Evolutionary conservation across 2,113 vertebrate genomes (phyloP), one percentile per base, ranked within the genome.

Genomic region (Corythaeola cristata): DNA sequence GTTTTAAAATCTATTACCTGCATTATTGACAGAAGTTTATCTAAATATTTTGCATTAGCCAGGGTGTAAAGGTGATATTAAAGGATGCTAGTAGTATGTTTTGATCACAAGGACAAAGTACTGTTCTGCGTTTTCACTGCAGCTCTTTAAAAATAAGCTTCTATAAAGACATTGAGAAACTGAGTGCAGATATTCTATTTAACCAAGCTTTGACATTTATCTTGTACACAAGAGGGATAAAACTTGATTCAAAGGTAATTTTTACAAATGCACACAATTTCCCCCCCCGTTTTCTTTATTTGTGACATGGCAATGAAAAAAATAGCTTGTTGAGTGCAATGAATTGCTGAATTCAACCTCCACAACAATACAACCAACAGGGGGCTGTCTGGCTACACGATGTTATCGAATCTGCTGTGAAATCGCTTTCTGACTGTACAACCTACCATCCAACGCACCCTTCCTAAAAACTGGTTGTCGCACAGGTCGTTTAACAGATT

Each of bases 331-430:
- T 28, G 41, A 85, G 44, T 26, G n/a, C 75, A 83, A 53, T 0
- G 5, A 66, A 69, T 22, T 24, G 32, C 68, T 77, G 59, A 55
- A 73, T 45, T 85, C 7, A 90, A 55, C 47, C 41, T 93, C 66
- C 52, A 49, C 30, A 81, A 49, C 68, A 86, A 37, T 45, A 63
- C 69, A 95, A 21, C 96, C 97, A 93, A 97, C 89, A 97, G 97
- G 94, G 96, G 96, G 97, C 96, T 97, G 95, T 97, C 96, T 97
- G 92, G 94, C 83, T 95, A 95, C 95, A 96, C 0, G 39, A 73
- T 81, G 27, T 32, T 69, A 49, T 7, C 3, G 2, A 71, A 41
- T 6, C 39, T 47, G 28, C 60, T 84, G 39, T 3, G 15, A 87
- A 96, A 93, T 19, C 35, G 67, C 35, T 44, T 59, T 45, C 47